These are phyloP conservation scores for Noctua janthina DNA, from an alignment of 2,888 invertebrate genomes.

Conservation along the genomic window DNA sequence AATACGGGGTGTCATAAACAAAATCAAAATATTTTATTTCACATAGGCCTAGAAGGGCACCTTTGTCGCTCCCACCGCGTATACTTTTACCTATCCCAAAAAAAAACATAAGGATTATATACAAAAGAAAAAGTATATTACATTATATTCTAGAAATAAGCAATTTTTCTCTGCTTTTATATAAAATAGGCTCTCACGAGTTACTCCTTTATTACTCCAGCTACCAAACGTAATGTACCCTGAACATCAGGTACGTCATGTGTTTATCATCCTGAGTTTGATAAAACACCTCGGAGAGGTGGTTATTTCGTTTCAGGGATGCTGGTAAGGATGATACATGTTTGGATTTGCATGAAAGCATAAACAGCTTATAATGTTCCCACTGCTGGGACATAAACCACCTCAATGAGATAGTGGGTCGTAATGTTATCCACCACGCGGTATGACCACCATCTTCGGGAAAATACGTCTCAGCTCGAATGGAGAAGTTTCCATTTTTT, in stretches of 20 bases:
- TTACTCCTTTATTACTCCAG: slow-evolving; percentile 7
- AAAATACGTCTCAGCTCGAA: not conserved
- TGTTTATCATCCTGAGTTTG: slow-evolving; percentile 46
- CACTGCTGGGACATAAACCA: not conserved
- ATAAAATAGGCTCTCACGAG: slow-evolving; percentile 13
- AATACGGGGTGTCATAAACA: no score
- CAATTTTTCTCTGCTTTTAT: slow-evolving; percentile 7
- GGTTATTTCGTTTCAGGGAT: slow-evolving; percentile 27
- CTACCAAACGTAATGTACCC: slow-evolving; percentile 31
- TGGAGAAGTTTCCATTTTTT: not conserved
- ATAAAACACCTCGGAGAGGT: slow-evolving; percentile 38
- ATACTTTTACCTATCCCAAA: not conserved
- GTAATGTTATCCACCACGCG: not conserved
- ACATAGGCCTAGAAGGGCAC: no score
- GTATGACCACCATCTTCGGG: not conserved
- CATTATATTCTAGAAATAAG: slow-evolving; percentile 10
- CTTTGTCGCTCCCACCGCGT: no score
- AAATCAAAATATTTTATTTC: no score
- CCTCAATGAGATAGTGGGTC: no score
- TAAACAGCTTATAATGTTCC: not conserved
- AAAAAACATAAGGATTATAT: not conserved
- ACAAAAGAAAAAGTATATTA: not conserved
- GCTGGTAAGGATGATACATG: not conserved
- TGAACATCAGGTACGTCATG: slow-evolving; percentile 30
- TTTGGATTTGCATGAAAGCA: not conserved